A percentile compares a stretch with the other conserved stretches of the same genome.
Evolutionary conservation across 30 jellyfish, hydroid and myxozoan species (phyloP).

Genomic region (Hydractinia symbiolongicarpus): DNA sequence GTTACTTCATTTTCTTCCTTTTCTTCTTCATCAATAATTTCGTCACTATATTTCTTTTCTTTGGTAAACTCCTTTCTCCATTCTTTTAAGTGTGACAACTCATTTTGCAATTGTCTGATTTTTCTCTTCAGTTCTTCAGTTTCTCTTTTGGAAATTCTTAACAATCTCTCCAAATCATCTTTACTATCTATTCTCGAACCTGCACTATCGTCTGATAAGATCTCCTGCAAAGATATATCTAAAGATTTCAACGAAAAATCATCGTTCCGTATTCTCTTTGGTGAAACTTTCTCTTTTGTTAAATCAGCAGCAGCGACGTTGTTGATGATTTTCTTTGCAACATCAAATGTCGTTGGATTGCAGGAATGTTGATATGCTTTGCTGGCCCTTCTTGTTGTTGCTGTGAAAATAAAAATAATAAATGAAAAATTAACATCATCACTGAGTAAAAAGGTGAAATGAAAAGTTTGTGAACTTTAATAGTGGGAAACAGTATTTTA

Average conservation of each 20-base stretch:
- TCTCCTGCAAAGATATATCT: background rate
- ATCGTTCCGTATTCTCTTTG: background rate
- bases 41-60: background rate
- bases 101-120: background rate
- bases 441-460: no score
- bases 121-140: background rate
- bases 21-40: background rate
- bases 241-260: background rate
- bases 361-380: background rate
- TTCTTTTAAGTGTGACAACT: background rate
- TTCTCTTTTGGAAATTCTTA: slow-evolving; percentile 12
- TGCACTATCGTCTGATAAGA: background rate
- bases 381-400: background rate
- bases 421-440: no score
- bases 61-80: background rate
- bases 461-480: no score
- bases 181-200: background rate
- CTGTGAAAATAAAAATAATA: background rate
- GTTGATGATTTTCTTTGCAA: background rate
- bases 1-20: background rate
- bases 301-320: background rate
- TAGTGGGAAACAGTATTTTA: no score
- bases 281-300: background rate
- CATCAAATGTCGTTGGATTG: background rate
- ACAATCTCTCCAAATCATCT: slow-evolving; percentile 6